These are phyloP conservation scores for Stylophora pistillata DNA, from an alignment of 64 coral and sea anemone genomes.

Conservation along the genomic window DNA sequence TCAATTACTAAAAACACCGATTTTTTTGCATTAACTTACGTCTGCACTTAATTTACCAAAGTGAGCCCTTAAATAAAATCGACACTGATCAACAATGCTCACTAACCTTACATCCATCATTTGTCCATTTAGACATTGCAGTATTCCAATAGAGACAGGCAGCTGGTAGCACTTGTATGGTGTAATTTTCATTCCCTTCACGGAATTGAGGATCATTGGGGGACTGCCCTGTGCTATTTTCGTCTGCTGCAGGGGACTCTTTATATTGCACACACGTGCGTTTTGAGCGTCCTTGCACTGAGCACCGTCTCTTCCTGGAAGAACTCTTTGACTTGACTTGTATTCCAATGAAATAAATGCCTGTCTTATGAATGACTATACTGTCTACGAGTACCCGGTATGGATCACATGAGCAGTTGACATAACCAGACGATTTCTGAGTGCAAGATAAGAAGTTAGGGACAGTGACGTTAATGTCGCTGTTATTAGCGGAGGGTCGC, in stretches of 20 bases:
- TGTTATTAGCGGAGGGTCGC: background rate
- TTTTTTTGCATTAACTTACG: no score
- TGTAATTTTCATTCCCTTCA: constrained; percentile 3
- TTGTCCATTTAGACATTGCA: constrained; percentile 1
- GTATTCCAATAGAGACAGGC: constrained; percentile 48
- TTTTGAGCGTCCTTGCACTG: background rate
- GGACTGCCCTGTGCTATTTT: no score
- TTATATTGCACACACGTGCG: constrained; percentile 19
- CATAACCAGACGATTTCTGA: background rate
- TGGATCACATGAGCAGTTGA: constrained; percentile 15
- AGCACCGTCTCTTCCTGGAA: background rate
- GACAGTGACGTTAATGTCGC: background rate
- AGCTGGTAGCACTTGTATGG: constrained; percentile 8
- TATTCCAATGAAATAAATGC: constrained; percentile 3
- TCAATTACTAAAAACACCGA: no score
- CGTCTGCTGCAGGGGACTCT: background rate
- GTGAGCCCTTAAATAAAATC: no score
- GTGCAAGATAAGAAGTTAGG: constrained; percentile 11
- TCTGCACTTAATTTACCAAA: no score
- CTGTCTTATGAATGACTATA: background rate
- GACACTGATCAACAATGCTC: no score
- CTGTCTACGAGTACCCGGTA: background rate
- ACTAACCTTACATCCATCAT: constrained; percentile 45
- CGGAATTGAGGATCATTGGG: no score
- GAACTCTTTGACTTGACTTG: background rate